phyloP scores from a whole-genome alignment of 2,888 invertebrate species.

The Disparrhopalites patrizii region DNA sequence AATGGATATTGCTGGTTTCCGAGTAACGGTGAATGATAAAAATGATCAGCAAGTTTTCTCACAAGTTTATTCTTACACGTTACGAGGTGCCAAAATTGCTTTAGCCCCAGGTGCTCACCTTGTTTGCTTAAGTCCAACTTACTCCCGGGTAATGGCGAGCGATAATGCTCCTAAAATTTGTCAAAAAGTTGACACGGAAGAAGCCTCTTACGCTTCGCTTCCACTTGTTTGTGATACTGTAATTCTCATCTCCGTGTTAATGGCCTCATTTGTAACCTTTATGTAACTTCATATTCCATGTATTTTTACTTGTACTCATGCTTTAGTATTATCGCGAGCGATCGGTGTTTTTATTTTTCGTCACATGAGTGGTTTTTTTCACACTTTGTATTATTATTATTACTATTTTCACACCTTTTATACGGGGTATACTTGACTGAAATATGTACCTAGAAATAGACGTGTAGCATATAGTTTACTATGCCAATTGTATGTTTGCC shows the following conservation, averaged over 20 bases:
- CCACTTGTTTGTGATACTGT: slow-evolving; percentile 7
- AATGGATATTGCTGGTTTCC: slow-evolving; percentile 45
- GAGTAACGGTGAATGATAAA: slow-evolving; percentile 32
- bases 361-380: no score
- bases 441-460: no score
- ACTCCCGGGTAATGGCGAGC: slow-evolving; percentile 30
- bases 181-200: slow-evolving; percentile 23
- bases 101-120: slow-evolving; percentile 24
- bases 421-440: no score
- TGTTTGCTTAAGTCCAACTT: slow-evolving; percentile 43
- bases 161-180: slow-evolving; percentile 32
- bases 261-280: not conserved
- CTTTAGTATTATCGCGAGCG: not conserved
- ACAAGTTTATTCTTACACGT: slow-evolving; percentile 35
- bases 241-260: not conserved
- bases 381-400: no score
- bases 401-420: no score
- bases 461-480: no score
- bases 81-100: slow-evolving; percentile 37
- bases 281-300: not conserved
- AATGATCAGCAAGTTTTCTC: slow-evolving; percentile 26
- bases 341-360: not conserved
- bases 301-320: not conserved
- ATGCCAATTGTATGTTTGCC: no score
- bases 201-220: not conserved